These are phyloP conservation scores for Lepus timidus DNA, from an alignment of 2,113 vertebrate genomes.

Conservation along the genomic window DNA sequence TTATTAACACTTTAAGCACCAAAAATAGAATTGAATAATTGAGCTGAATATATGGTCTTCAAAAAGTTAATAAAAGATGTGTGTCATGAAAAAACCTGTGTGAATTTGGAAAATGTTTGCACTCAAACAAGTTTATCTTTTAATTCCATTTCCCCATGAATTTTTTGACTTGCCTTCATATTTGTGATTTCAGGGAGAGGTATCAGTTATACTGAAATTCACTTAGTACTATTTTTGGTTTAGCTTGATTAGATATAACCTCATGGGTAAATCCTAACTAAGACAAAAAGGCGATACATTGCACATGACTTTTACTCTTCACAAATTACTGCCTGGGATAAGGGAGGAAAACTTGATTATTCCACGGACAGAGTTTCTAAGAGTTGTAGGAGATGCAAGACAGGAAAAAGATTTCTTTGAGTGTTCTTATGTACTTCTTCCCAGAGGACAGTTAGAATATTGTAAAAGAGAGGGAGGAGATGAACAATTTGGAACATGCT, in stretches of 20 bases:
- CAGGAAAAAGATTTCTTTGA: conserved; percentile 40
- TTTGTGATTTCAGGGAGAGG: neutral
- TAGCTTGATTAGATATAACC: conserved; percentile 28
- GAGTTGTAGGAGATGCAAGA: neutral
- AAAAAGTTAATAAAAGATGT: no score
- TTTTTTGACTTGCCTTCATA: no score
- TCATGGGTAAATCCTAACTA: conserved; percentile 36
- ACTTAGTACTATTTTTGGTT: conserved; percentile 42
- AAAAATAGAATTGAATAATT: conserved; percentile 46
- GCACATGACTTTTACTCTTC: neutral
- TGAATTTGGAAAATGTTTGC: no score
- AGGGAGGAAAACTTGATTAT: neutral
- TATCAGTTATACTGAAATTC: neutral
- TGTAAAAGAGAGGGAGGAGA: no score
- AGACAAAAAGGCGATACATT: neutral
- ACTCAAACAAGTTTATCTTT: no score
- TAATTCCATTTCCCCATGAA: no score
- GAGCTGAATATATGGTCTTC: conserved; percentile 1
- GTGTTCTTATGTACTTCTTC: conserved; percentile 57
- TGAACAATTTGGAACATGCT: no score
- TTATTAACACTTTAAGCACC: conserved; percentile 26
- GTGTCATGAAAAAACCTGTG: no score
- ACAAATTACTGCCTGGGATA: neutral
- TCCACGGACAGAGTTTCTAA: conserved; percentile 11
- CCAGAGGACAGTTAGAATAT: conserved; percentile 53